Percentiles rank a stretch among this genome's conserved stretches.
These are phyloP conservation scores for Theocolax elegans DNA, from an alignment of 1,140 invertebrate species.

Conservation along the genomic window DNA sequence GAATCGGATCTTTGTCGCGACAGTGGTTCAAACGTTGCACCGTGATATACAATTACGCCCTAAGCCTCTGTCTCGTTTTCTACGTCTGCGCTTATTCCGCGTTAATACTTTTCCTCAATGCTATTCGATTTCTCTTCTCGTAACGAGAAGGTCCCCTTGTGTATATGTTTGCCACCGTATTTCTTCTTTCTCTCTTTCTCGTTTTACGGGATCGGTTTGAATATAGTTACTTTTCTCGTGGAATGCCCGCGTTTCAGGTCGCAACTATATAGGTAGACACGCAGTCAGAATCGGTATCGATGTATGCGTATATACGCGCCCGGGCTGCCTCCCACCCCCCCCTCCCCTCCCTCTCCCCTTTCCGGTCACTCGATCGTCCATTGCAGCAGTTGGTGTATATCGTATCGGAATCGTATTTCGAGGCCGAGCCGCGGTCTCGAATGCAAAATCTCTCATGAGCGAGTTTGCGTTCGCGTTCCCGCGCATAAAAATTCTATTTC, in stretches of 20 bases:
- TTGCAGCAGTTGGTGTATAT: constrained; percentile 40
- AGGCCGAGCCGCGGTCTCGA: constrained; percentile 51
- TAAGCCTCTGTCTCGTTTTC: neutral
- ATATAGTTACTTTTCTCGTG: neutral
- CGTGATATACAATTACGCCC: neutral
- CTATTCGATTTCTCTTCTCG: constrained; percentile 7
- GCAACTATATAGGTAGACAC: neutral
- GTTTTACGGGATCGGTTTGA: constrained; percentile 29
- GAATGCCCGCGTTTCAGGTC: constrained; percentile 7
- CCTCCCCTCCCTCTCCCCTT: too few species aligned
- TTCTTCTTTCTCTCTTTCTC: constrained; percentile 20
- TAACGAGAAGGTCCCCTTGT: too few species aligned
- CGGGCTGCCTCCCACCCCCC: constrained; percentile 1
- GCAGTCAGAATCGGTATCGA: neutral
- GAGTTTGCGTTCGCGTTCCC: too few species aligned
- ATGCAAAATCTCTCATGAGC: constrained; percentile 29
- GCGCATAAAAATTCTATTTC: neutral
- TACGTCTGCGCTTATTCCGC: neutral
- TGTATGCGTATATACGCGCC: neutral
- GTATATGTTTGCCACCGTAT: too few species aligned
- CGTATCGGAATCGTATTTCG: constrained; percentile 51
- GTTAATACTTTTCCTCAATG: neutral
- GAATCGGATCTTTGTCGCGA: neutral
- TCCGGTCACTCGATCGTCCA: constrained; percentile 52
- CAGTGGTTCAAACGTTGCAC: neutral